Conservation (phyloP, 2,113 vertebrate species). For the Carassius carassius region DNA sequence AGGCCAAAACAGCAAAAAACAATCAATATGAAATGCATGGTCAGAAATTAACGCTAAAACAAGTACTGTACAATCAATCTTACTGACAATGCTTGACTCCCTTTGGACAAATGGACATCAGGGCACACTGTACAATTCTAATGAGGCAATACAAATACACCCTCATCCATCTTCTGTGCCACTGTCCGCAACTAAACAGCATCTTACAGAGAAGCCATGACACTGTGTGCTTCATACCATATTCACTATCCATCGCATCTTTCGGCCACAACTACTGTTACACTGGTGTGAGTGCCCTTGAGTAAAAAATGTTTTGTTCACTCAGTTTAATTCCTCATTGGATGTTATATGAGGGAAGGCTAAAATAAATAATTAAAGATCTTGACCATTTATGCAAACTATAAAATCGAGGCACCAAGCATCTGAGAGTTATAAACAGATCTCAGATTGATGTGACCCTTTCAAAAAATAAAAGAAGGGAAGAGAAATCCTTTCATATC, state of each 20-base stretch:
- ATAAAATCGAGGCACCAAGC: constrained; percentile 58
- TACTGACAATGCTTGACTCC: constrained; percentile 38
- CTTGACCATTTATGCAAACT: constrained; percentile 42
- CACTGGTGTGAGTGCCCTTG: constrained; percentile 31
- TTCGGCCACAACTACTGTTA: constrained; percentile 34
- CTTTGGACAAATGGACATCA: constrained; percentile 34
- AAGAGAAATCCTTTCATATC: constrained; percentile 53
- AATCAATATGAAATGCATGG: background rate
- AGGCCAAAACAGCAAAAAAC: background rate
- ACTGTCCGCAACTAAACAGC: constrained; percentile 42
- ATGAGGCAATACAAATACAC: constrained; percentile 15
- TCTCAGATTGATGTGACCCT: constrained; percentile 56
- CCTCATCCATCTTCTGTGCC: constrained; percentile 40
- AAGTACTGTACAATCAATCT: constrained; percentile 44
- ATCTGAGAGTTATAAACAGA: constrained; percentile 62
- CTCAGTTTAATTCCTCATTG: constrained; percentile 56
- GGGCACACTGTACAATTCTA: constrained; percentile 4
- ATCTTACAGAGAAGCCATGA: constrained; percentile 28
- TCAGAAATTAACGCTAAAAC: constrained; percentile 14
- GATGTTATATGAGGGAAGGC: constrained; percentile 45
- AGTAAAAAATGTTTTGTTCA: constrained; percentile 39
- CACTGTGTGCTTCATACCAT: constrained; percentile 15
- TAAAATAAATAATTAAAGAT: constrained; percentile 39
- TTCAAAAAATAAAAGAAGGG: constrained; percentile 49
- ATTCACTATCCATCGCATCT: constrained; percentile 26